A percentile compares a stretch with the other conserved stretches of the same genome.
Evolutionary conservation across 2,797 vertebrate species (phyloP).

Genomic region (Poecilia velifera): DNA sequence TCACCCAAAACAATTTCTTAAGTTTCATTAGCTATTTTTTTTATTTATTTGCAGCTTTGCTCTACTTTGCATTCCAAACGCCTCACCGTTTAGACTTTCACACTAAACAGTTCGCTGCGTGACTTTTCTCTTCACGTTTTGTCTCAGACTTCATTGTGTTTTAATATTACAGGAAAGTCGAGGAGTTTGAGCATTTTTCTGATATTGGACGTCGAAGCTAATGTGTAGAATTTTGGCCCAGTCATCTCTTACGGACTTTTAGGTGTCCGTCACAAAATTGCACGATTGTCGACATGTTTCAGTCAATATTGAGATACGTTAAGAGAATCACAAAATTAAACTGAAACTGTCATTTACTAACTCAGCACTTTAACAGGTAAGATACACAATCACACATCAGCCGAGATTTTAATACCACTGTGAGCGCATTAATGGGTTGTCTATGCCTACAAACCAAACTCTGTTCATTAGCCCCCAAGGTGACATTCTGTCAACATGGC

Average conservation of each 20-base stretch:
- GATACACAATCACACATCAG: background rate
- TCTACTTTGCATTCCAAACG: background rate
- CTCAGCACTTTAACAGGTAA: background rate
- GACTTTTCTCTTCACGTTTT: background rate
- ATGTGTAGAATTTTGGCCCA: background rate
- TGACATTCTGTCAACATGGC: background rate
- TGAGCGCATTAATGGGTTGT: background rate
- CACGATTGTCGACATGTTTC: background rate
- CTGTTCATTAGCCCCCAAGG: background rate
- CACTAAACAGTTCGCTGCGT: too few relatives aligned
- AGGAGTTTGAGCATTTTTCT: background rate
- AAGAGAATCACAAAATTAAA: background rate
- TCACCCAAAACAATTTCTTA: background rate
- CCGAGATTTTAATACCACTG: background rate
- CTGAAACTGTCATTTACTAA: background rate
- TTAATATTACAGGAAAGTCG: background rate
- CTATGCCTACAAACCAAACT: background rate
- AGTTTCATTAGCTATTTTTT: background rate
- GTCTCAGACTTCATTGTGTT: background rate
- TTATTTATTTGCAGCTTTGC: background rate
- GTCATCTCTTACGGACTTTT: background rate
- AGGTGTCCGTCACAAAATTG: background rate
- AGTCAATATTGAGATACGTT: background rate
- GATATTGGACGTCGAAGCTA: background rate
- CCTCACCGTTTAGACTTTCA: background rate